These are phyloP conservation scores for Itoplectis maculator DNA, from an alignment of 2,888 invertebrate species.

Conservation along the genomic window DNA sequence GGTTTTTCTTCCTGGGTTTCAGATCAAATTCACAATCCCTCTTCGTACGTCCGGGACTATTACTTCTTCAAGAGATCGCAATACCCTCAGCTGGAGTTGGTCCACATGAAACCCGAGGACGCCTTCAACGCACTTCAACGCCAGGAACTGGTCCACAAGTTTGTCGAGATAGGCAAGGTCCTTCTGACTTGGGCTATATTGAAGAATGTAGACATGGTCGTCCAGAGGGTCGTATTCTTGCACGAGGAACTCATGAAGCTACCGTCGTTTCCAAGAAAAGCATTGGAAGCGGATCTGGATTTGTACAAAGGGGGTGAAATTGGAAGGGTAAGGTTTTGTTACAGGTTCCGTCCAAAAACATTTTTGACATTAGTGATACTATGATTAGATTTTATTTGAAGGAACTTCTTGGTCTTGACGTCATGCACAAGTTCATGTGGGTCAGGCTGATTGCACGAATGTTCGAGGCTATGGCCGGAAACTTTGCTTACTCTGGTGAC, in stretches of 20 bases:
- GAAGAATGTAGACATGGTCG: constrained; percentile 97
- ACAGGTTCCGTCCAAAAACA: not conserved
- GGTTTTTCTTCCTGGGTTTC: constrained; percentile 70
- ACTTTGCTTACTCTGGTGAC: constrained; percentile 98
- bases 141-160: constrained; percentile 96
- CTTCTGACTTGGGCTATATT: constrained; percentile 95
- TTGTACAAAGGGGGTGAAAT: constrained; percentile 95
- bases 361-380: not conserved
- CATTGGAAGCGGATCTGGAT: constrained; percentile 97
- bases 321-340: constrained; percentile 88
- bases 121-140: constrained; percentile 96
- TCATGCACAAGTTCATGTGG: constrained; percentile 99
- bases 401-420: constrained; percentile 96
- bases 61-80: constrained; percentile 95
- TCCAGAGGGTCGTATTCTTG: constrained; percentile 98
- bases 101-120: constrained; percentile 96
- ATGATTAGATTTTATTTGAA: constrained; percentile 75
- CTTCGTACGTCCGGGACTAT: constrained; percentile 97
- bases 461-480: constrained; percentile 99
- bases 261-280: constrained; percentile 99
- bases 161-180: constrained; percentile 98
- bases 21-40: constrained; percentile 98
- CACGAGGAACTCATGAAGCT: constrained; percentile 99
- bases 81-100: constrained; percentile 97
- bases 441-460: constrained; percentile 97